Evolutionary conservation across 30 jellyfish, hydroid and myxozoan genomes (phyloP), one percentile per base, ranked within the genome.

Genomic region (Aurelia aurita): DNA sequence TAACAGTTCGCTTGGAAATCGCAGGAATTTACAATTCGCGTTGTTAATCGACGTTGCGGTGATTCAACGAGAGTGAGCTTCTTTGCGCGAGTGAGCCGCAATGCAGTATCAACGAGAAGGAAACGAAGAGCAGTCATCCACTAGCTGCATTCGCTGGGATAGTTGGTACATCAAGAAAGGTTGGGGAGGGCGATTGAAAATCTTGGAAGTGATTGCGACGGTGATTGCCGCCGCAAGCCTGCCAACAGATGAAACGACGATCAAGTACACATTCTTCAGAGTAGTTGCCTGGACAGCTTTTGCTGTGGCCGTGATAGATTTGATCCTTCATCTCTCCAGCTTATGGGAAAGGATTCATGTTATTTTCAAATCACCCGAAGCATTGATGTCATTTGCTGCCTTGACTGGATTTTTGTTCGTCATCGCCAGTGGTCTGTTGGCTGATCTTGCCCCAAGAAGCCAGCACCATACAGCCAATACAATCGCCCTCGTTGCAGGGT

Each of bases 21-120:
- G n/a, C n/a, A n/a, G n/a, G n/a, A n/a, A n/a, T n/a, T n/a, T n/a
- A n/a, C n/a, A n/a, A n/a, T 39, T 15, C 13, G 51, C 15, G 51
- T 39, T 39, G 51, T 8, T 39, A 15, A 39, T 39, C 51, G 13
- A 39, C 7, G 51, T 8, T n/a, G n/a, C n/a, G n/a, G n/a, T n/a
- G n/a, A n/a, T n/a, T n/a, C n/a, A n/a, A n/a, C n/a, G 12, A 39
- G 15, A 39, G 51, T 39, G 51, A 34, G 15, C 51, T 1, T 9
- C 51, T 39, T 14, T 39, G 51, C 15, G 7, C 9, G 15, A 5
- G 51, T 39, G 51, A 5, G 34, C 32, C 32, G 35, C 22, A 10
- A 83, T 83, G 93, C 77, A 83, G 82, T 83, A 83, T 54, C 73
- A 83, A 72, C 93, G 74, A 45, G 93, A 83, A 34, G 86, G 86